Evolutionary conservation across 1,140 invertebrate species (phyloP), one percentile per base, ranked within the genome.

Genomic region (Mycetomoellerius zeteki): DNA sequence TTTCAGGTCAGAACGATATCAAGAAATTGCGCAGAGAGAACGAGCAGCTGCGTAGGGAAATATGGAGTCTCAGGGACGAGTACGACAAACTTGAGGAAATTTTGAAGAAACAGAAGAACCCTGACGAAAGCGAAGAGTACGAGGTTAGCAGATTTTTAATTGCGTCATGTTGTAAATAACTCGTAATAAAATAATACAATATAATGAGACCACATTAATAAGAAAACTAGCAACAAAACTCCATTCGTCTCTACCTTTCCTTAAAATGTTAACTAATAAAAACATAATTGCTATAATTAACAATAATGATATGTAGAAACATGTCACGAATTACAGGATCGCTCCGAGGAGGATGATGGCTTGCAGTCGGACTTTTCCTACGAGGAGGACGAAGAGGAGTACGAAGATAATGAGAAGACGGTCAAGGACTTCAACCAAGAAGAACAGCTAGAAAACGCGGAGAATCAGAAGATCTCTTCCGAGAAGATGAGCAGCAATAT

Each of bases 21-120:
- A 98, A 98, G 94, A 98, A 98, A 93, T 93, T 98, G 85, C 97
- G 98, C 75, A 96, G 97, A 56, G 98, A 98, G 93, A 98, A 98
- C 95, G 98, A 98, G 90, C 97, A 98, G 93, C 95, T 99, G 37
- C 97, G 98, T 87, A 96, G 98, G 54, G 98, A 98, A 94, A 98
- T 98, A 93, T 98, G 98, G 96, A 97, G 97, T 56, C 95, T 99
- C 60, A 96, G 98, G 62, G 98, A 98, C 93, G 98, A 98, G 93
- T 98, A 98, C 93, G 98, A 98, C 92, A 96, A 97, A 82, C 96
- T 99, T 77, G 98, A 98, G 94, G 97, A 97, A 87, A 96, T 98
- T 91, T 94, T 98, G 87, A 97, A 97, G 89, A 96, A 96, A 85
- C 94, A 96, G 54, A 96, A 94, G 95, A 95, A 93, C 95, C 94